Conservation (phyloP, 2,797 vertebrate genomes). For the Tamandua tetradactyla region DNA sequence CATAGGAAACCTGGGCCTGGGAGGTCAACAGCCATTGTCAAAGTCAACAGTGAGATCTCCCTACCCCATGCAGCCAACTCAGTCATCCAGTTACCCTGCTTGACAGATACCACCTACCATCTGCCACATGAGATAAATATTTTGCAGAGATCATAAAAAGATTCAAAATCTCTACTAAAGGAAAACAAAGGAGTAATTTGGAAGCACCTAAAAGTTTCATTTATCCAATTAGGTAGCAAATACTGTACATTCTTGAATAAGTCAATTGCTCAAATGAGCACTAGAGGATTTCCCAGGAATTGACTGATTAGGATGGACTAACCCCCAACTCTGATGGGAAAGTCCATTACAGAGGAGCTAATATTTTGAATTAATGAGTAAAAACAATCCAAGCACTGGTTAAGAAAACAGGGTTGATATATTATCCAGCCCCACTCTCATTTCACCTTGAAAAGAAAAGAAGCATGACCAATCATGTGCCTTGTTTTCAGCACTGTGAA, state of each 20-base stretch:
- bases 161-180: slow-evolving; percentile 10
- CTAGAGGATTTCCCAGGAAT: slow-evolving; percentile 2
- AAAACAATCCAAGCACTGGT: background rate
- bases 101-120: background rate
- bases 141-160: background rate
- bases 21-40: background rate
- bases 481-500: background rate
- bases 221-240: background rate
- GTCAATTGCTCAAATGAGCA: slow-evolving; percentile 42
- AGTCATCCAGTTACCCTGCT: background rate
- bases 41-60: background rate
- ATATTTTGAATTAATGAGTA: slow-evolving; percentile 43
- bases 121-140: background rate
- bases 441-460: background rate
- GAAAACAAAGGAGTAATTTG: slow-evolving; percentile 52
- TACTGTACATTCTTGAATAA: background rate
- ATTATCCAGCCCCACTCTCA: background rate
- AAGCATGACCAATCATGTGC: background rate
- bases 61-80: fast-evolving
- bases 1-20: background rate
- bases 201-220: slow-evolving; percentile 51
- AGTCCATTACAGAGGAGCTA: background rate
- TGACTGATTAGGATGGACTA: background rate
- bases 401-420: background rate
- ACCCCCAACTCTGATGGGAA: slow-evolving; percentile 27